Conservation (phyloP, 2,113 vertebrate genomes). For the Lagopus muta region DNA sequence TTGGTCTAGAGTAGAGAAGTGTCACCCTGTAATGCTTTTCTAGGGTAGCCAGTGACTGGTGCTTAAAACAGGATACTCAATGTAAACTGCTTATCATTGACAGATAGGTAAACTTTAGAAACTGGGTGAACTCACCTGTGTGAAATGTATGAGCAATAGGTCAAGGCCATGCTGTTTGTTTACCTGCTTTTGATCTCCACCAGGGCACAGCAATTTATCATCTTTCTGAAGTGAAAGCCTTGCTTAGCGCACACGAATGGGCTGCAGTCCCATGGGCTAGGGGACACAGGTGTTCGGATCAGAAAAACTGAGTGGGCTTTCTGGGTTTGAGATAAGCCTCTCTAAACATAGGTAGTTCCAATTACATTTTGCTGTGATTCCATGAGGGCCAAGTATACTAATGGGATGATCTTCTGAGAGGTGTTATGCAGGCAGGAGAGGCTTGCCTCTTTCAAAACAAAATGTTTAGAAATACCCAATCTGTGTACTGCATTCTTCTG, state of each 20-base stretch:
- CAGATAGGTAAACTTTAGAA: slow-evolving; percentile 25
- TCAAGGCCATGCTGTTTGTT: slow-evolving; percentile 9
- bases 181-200: slow-evolving; percentile 10
- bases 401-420: not conserved
- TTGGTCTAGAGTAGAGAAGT: not conserved
- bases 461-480: not conserved
- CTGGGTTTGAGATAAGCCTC: not conserved
- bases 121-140: not conserved
- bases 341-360: not conserved
- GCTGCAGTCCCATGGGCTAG: not conserved
- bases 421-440: not conserved
- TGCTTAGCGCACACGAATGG: not conserved
- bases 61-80: not conserved
- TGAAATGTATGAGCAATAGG: slow-evolving; percentile 8
- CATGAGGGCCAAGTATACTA: not conserved
- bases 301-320: not conserved
- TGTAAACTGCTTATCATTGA: not conserved
- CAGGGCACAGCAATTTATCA: not conserved
- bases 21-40: not conserved
- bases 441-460: not conserved
- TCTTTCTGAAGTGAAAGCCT: not conserved
- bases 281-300: not conserved
- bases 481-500: not conserved
- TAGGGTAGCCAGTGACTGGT: not conserved
- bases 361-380: not conserved